These are phyloP conservation scores for Lagocephalus sceleratus DNA, from an alignment of 2,797 vertebrate species.

Conservation along the genomic window DNA sequence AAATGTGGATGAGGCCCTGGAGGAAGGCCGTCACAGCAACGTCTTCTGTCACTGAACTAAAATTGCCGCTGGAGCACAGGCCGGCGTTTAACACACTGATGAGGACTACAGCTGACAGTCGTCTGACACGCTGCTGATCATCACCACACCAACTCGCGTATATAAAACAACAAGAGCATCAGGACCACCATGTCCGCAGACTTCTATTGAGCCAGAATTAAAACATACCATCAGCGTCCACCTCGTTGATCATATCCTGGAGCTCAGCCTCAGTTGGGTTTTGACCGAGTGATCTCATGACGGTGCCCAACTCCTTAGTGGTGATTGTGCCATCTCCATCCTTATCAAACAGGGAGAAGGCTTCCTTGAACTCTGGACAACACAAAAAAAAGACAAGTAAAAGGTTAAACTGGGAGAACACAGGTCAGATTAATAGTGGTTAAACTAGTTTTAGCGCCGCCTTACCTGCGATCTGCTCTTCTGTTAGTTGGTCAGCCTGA, in stretches of 20 bases:
- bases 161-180: not conserved
- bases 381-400: not conserved
- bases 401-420: too few relatives aligned
- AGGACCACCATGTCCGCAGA: not conserved
- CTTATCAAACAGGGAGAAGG: constrained; percentile 98
- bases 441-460: not conserved
- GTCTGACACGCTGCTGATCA: too few relatives aligned
- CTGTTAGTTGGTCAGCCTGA: constrained; percentile 73
- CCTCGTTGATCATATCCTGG: constrained; percentile 99
- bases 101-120: too few relatives aligned
- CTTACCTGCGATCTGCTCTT: constrained; percentile 73
- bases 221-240: constrained; percentile 90
- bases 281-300: constrained; percentile 97
- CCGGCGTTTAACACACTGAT: too few relatives aligned
- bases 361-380: constrained; percentile 94
- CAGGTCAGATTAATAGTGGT: not conserved
- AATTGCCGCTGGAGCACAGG: too few relatives aligned
- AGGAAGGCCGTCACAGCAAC: too few relatives aligned
- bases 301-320: constrained; percentile 97
- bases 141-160: too few relatives aligned
- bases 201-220: not conserved
- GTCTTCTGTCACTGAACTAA: too few relatives aligned
- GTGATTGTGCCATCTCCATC: constrained; percentile 98
- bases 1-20: not conserved
- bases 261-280: constrained; percentile 97